phyloP scores from a whole-genome alignment of 2,113 vertebrate genomes.

The Nicator chloris region DNA sequence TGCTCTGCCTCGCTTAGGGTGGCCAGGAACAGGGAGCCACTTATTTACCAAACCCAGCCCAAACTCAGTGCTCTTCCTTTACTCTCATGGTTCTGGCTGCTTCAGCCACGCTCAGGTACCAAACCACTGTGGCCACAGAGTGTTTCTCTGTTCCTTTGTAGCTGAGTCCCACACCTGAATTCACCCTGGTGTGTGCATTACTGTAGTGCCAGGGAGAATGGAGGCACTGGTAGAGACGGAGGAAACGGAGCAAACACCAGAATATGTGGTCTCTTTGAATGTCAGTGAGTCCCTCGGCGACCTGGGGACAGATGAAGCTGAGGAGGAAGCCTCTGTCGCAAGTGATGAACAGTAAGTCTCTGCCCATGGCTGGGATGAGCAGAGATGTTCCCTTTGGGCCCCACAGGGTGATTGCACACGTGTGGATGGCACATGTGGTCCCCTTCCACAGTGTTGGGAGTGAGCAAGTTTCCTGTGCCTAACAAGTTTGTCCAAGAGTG shows the following conservation, averaged over 20 bases:
- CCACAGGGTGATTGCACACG: fast-evolving
- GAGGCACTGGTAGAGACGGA: not conserved
- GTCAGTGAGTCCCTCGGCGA: not conserved
- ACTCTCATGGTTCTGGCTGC: not conserved
- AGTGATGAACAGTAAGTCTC: constrained; percentile 19
- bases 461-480: fast-evolving
- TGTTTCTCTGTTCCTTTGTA: not conserved
- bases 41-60: not conserved
- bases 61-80: not conserved
- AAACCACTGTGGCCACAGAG: fast-evolving
- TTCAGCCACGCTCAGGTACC: fast-evolving
- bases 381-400: not conserved
- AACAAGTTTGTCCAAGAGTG: not conserved
- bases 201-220: not conserved
- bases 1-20: not conserved
- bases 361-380: not conserved
- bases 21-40: not conserved
- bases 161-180: not conserved
- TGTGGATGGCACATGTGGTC: not conserved
- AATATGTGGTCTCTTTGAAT: not conserved
- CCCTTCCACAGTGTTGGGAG: not conserved
- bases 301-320: not conserved
- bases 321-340: not conserved
- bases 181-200: not conserved
- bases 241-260: not conserved